Evolutionary conservation across 1,140 invertebrate species (phyloP), one percentile per base, ranked within the genome.

Genomic region (Physella acuta): DNA sequence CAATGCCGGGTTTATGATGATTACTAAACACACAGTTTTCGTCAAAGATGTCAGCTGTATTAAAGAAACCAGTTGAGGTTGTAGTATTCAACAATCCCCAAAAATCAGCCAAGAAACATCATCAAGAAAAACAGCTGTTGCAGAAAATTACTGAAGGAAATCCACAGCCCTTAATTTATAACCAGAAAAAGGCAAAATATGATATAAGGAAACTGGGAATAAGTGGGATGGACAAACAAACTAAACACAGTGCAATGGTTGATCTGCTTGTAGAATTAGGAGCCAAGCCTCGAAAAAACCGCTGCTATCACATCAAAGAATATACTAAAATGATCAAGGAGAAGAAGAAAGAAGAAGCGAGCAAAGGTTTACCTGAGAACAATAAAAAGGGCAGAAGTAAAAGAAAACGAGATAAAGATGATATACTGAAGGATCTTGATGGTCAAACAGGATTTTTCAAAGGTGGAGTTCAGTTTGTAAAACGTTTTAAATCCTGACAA

Each of bases 391-490:
- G n/a, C n/a, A n/a, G n/a, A n/a, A n/a, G n/a, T n/a, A n/a, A n/a
- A n/a, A n/a, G 64, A 30, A 66, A 66, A 37, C 33, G 44, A 34
- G 2, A 31, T 34, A 36, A 56, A 39, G 64, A 66, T 52, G 64
- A 66, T 51, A 28, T 66, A 24, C 52, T 66, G 3, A 36, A 37
- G 14, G 16, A n/a, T 66, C 33, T 66, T 2, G 64, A 66, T 56
- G 64, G 64, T 5, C 64, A 66, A 26, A 26, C 44, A 56, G 64
- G 64, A 2, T 56, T 66, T 52, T 66, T 34, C 33, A 66, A 56
- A 34, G 52, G 56, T 26, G 64, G 64, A 17, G 64, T 66, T 17
- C 64, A 66, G 52, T 66, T 66, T 56, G 33, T 66, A 4, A 66
- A 66, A 44, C 28, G 24, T 28, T 30, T 62, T 17, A 62, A 49